These are phyloP conservation scores for Aurelia aurita DNA, from an alignment of 30 jellyfish, hydroid and myxozoan genomes.

Conservation along the genomic window DNA sequence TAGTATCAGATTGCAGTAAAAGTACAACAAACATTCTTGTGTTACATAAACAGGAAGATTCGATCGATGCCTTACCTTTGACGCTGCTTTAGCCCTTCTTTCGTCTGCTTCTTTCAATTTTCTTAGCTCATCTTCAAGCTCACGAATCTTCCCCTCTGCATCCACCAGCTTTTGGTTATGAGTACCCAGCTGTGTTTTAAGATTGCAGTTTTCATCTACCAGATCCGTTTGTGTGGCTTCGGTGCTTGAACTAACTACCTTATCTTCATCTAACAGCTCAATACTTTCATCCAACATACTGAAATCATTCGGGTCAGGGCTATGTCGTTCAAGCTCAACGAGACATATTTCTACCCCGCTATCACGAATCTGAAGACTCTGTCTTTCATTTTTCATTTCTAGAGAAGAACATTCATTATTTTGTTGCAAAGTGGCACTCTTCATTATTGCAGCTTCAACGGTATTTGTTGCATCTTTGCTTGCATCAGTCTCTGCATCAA, in stretches of 20 bases:
- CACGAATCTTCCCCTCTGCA: slow-evolving; percentile 38
- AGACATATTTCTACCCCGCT: slow-evolving; percentile 62
- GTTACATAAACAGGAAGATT: too few relatives aligned
- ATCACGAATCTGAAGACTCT: slow-evolving; percentile 26
- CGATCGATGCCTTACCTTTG: too few relatives aligned
- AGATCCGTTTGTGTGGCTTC: too few relatives aligned
- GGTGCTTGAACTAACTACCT: too few relatives aligned
- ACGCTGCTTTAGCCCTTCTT: too few relatives aligned
- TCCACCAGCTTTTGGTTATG: slow-evolving; percentile 3
- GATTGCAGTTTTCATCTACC: slow-evolving; percentile 14
- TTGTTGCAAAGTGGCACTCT: too few relatives aligned
- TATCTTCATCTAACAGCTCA: neutral
- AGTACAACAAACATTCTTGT: too few relatives aligned
- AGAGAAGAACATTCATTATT: neutral
- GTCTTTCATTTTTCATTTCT: neutral
- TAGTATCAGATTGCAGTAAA: too few relatives aligned
- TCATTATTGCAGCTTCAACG: too few relatives aligned
- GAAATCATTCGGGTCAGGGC: neutral
- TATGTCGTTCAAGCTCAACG: slow-evolving; percentile 20
- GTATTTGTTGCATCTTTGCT: too few relatives aligned
- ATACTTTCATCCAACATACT: neutral
- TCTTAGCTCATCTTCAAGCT: slow-evolving; percentile 17
- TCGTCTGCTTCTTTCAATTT: slow-evolving; percentile 2
- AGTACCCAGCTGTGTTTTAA: neutral
- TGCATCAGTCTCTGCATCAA: too few relatives aligned